A percentile compares a stretch with the other conserved stretches of the same genome.
Evolutionary conservation across 30 jellyfish, hydroid and myxozoan genomes (phyloP).

Genomic region (Sanderia malayensis): DNA sequence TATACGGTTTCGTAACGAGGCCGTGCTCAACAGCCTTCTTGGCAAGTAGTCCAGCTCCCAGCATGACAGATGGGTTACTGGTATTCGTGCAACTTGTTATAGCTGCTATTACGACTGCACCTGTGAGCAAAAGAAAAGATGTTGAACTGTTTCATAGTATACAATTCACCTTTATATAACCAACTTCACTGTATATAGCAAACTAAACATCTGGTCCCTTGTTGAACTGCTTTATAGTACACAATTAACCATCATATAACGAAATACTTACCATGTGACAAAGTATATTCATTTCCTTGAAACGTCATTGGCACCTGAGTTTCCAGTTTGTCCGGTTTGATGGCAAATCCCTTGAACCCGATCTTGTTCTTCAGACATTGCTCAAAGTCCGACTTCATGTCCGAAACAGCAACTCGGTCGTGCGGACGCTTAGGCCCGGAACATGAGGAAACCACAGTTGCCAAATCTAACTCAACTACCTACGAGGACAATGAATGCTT

Average conservation of each 20-base stretch:
- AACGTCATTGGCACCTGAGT: slow-evolving; percentile 62
- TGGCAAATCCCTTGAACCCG: slow-evolving; percentile 89
- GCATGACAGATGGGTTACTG: slow-evolving; percentile 95
- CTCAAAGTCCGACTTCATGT: slow-evolving; percentile 75
- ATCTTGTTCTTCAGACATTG: slow-evolving; percentile 63
- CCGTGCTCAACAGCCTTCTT: slow-evolving; percentile 96
- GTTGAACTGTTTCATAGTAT: too few species aligned
- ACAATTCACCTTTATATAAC: too few species aligned
- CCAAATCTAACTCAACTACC: slow-evolving; percentile 85
- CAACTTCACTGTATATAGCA: too few species aligned
- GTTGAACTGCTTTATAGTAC: too few species aligned
- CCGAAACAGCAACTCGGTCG: slow-evolving; percentile 88
- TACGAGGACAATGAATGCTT: slow-evolving; percentile 4
- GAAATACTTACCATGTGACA: slow-evolving; percentile 78
- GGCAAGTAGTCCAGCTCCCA: slow-evolving; percentile 98
- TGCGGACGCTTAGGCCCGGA: slow-evolving; percentile 97
- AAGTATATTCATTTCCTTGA: slow-evolving; percentile 65
- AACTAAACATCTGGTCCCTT: too few species aligned
- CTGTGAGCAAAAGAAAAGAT: slow-evolving; percentile 9
- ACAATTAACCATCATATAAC: too few species aligned
- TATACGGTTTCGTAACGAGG: slow-evolving; percentile 68
- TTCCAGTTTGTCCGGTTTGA: slow-evolving; percentile 52
- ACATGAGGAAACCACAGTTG: slow-evolving; percentile 84
- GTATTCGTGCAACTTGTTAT: slow-evolving; percentile 95
- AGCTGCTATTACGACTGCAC: slow-evolving; percentile 95